A percentile compares a stretch with the other conserved stretches of the same genome.
Evolutionary conservation across 2,888 invertebrate genomes (phyloP).

Genomic region (Nomada ruficornis): DNA sequence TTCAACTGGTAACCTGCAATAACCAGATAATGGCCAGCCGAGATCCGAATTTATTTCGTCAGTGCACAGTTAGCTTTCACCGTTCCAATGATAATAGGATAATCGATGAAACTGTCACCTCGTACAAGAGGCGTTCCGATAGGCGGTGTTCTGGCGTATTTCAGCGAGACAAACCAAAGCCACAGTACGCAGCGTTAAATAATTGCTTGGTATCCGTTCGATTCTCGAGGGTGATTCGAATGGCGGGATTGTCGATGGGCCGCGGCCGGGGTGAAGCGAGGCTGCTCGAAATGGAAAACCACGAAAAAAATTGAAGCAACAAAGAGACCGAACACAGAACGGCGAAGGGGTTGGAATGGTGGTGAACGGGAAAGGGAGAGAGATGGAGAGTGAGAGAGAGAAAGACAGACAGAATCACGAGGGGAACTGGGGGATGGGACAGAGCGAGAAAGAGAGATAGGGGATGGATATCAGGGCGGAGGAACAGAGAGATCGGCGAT

Average conservation of each 20-base stretch:
- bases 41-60: conserved; percentile 65
- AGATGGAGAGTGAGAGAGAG: conserved; percentile 20
- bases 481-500: conserved; percentile 74
- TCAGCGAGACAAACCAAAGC: conserved; percentile 75
- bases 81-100: conserved; percentile 70
- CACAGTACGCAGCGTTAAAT: conserved; percentile 74
- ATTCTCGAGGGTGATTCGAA: conserved; percentile 75
- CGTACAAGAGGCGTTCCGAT: conserved; percentile 68
- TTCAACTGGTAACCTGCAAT: conserved; percentile 41
- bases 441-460: conserved; percentile 38
- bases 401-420: conserved; percentile 20
- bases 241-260: conserved; percentile 71
- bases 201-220: conserved; percentile 76
- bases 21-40: conserved; percentile 51
- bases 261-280: conserved; percentile 59
- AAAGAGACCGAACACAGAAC: conserved; percentile 61
- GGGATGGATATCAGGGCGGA: conserved; percentile 39
- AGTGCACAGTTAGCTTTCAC: conserved; percentile 55
- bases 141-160: conserved; percentile 70
- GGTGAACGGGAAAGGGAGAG: conserved; percentile 15
- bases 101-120: conserved; percentile 74
- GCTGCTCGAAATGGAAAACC: conserved; percentile 72
- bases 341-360: conserved; percentile 44
- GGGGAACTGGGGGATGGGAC: conserved; percentile 7
- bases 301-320: conserved; percentile 75